A percentile compares a stretch with the other conserved stretches of the same genome.
Evolutionary conservation across 1,140 invertebrate genomes (phyloP).

Genomic region (Drosophila teissieri): DNA sequence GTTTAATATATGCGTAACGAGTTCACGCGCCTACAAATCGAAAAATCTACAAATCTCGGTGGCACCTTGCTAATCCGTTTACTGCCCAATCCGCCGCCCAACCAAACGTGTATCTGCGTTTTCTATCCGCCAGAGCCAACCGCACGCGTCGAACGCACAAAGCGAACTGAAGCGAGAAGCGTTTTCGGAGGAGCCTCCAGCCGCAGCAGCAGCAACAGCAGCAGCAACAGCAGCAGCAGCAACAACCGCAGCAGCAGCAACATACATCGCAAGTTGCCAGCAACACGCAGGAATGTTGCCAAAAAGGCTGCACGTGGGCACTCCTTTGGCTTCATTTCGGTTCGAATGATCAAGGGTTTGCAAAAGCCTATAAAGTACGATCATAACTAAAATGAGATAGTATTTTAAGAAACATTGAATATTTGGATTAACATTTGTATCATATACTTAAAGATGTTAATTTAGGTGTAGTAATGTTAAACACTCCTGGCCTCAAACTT

Average conservation of each 20-base stretch:
- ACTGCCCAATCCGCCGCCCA: slow-evolving; percentile 19
- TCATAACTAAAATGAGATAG: too few species aligned
- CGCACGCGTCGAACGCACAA: slow-evolving; percentile 83
- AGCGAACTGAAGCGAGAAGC: slow-evolving; percentile 78
- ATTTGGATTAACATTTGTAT: too few species aligned
- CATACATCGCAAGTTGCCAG: slow-evolving; percentile 16
- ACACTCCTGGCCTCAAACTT: too few species aligned
- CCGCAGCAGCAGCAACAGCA: slow-evolving; percentile 6
- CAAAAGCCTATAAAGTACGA: too few species aligned
- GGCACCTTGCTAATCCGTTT: slow-evolving; percentile 63
- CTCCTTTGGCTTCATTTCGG: slow-evolving; percentile 24
- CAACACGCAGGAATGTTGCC: slow-evolving; percentile 43
- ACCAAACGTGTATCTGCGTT: neutral
- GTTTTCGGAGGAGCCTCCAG: slow-evolving; percentile 70
- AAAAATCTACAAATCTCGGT: slow-evolving; percentile 56
- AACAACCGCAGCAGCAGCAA: slow-evolving; percentile 33
- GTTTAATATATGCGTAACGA: slow-evolving; percentile 80
- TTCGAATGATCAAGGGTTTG: too few species aligned
- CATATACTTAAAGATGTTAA: too few species aligned
- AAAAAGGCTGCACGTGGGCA: neutral
- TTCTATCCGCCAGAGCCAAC: slow-evolving; percentile 53
- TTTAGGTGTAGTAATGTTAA: too few species aligned
- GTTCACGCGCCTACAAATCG: slow-evolving; percentile 78
- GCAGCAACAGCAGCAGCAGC: slow-evolving; percentile 25
- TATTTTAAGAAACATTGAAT: neutral